Conservation (phyloP, 2,113 vertebrate species). For the Callospermophilus lateralis region DNA sequence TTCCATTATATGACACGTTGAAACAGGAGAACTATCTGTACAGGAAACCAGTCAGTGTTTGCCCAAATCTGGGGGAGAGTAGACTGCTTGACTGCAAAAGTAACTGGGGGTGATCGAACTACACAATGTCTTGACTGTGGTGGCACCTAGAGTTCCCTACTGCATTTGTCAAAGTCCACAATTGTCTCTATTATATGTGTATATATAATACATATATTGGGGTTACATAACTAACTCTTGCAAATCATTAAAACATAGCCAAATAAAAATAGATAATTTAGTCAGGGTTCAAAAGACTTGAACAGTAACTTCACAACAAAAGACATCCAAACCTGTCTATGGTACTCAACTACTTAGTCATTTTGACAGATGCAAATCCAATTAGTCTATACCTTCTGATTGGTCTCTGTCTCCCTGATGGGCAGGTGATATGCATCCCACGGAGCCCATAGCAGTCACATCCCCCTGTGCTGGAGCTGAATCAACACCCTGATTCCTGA, state of each 20-base stretch:
- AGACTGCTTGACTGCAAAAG: background rate
- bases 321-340: background rate
- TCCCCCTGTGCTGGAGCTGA: background rate
- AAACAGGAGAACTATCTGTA: background rate
- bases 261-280: background rate
- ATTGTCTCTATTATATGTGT: too few relatives aligned
- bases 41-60: background rate
- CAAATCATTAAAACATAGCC: background rate
- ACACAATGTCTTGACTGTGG: background rate
- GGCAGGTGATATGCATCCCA: background rate
- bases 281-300: background rate
- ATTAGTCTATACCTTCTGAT: background rate
- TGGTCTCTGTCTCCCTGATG: too few relatives aligned
- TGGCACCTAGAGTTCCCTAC: background rate
- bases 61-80: background rate
- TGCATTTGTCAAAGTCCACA: background rate
- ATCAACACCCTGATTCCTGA: background rate
- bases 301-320: background rate
- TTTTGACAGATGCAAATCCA: background rate
- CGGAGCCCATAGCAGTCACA: background rate
- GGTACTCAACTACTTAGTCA: background rate
- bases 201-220: background rate
- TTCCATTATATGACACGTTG: background rate
- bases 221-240: background rate
- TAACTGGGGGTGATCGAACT: background rate